Evolutionary conservation across 2,113 vertebrate species (phyloP).

Genomic region (Neodontobutis hainanensis): DNA sequence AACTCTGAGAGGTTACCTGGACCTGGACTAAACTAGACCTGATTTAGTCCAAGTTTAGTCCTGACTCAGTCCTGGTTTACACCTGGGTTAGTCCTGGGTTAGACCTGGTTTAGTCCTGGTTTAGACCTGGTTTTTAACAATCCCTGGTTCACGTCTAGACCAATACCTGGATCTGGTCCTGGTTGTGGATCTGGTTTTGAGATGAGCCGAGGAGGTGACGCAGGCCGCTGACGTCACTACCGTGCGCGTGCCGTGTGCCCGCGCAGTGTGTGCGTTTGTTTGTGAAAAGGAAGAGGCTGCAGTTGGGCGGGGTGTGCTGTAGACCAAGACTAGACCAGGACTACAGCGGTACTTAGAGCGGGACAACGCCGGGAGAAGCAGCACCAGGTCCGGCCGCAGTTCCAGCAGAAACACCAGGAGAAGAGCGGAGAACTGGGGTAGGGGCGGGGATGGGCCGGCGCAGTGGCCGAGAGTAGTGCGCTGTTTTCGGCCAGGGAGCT

Average conservation of each 20-base stretch:
- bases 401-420: too few relatives aligned
- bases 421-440: too few relatives aligned
- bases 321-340: not conserved
- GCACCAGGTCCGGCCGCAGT: too few relatives aligned
- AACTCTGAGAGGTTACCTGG: too few relatives aligned
- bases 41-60: not conserved
- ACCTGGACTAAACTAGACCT: not conserved
- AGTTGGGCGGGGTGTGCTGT: conserved; percentile 4
- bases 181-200: too few relatives aligned
- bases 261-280: conserved; percentile 5
- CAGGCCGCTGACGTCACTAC: not conserved
- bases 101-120: not conserved
- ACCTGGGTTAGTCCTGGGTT: not conserved
- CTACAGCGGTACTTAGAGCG: not conserved
- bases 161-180: too few relatives aligned
- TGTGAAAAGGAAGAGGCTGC: conserved; percentile 10
- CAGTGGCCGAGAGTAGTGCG: conserved; percentile 61
- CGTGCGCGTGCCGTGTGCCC: not conserved
- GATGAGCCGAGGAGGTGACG: not conserved
- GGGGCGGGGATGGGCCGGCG: conserved; percentile 57
- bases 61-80: not conserved
- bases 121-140: too few relatives aligned
- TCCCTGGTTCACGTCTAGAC: too few relatives aligned
- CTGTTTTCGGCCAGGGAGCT: conserved; percentile 51
- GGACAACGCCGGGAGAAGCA: too few relatives aligned